phyloP scores from a whole-genome alignment of 2,113 vertebrate species.

The Lota lota region DNA sequence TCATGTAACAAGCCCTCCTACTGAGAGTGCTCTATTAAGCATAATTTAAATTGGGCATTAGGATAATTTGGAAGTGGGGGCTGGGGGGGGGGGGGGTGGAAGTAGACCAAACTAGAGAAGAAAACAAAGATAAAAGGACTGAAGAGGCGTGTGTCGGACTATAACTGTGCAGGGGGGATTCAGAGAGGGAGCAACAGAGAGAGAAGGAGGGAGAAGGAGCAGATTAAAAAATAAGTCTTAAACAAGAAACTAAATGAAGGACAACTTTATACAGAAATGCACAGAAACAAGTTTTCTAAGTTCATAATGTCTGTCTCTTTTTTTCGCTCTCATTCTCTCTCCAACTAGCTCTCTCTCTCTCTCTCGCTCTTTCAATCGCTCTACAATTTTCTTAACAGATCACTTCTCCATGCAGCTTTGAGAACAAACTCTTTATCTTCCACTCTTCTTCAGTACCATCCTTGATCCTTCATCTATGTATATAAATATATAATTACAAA shows the following conservation, averaged over 20 bases:
- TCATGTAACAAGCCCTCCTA: conserved; percentile 32
- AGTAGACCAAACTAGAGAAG: neutral
- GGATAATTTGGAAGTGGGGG: conserved; percentile 45
- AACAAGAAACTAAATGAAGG: neutral
- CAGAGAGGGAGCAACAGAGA: conserved; percentile 1
- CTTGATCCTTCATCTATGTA: too few relatives aligned
- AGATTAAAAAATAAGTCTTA: conserved; percentile 22
- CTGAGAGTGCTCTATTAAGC: conserved; percentile 52
- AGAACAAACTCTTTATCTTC: too few relatives aligned
- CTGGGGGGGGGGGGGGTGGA: neutral
- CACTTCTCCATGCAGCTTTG: too few relatives aligned
- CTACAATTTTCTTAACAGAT: too few relatives aligned
- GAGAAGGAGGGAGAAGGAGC: neutral
- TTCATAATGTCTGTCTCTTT: too few relatives aligned
- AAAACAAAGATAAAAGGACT: neutral
- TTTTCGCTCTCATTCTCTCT: too few relatives aligned
- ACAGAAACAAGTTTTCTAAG: neutral
- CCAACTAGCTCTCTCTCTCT: too few relatives aligned
- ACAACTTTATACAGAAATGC: too few relatives aligned
- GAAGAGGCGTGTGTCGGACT: neutral
- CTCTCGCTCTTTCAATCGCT: too few relatives aligned
- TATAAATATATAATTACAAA: too few relatives aligned
- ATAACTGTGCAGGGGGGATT: too few relatives aligned
- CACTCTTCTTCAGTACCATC: too few relatives aligned
- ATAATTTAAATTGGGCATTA: conserved; percentile 60